These are phyloP conservation scores for Cuniculus paca DNA, from an alignment of 2,797 vertebrate genomes.

Conservation along the genomic window DNA sequence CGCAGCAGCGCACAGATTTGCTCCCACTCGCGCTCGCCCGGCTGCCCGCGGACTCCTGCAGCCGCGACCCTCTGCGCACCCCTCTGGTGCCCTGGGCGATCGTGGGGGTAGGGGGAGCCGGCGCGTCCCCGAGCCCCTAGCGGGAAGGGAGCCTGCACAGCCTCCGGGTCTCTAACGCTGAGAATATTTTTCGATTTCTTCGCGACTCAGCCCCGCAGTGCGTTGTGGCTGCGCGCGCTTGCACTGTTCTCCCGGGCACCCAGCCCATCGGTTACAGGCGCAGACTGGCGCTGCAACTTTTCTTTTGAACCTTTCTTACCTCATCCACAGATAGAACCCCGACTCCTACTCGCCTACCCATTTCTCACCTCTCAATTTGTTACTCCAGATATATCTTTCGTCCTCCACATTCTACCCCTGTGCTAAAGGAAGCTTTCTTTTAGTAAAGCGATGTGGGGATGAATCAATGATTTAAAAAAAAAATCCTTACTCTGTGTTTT, in stretches of 20 bases:
- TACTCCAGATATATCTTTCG: slow-evolving; percentile 23
- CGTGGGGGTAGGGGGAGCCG: neutral
- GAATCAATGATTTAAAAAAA: neutral
- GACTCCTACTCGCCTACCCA: slow-evolving; percentile 21
- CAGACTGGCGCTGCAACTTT: slow-evolving; percentile 75
- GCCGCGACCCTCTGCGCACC: neutral
- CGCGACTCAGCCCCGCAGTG: slow-evolving; percentile 76
- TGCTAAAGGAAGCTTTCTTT: slow-evolving; percentile 50
- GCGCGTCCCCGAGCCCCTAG: neutral
- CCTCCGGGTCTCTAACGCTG: neutral
- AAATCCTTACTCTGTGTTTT: slow-evolving; percentile 45
- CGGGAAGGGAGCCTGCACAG: neutral
- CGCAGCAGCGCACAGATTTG: slow-evolving; percentile 52
- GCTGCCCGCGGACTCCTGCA: slow-evolving; percentile 14
- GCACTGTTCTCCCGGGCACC: slow-evolving; percentile 69
- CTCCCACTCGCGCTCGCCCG: slow-evolving; percentile 65
- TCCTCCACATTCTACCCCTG: slow-evolving; percentile 36
- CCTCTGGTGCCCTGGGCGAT: neutral
- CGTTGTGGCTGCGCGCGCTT: slow-evolving; percentile 80
- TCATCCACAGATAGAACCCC: neutral
- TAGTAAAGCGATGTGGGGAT: slow-evolving; percentile 16
- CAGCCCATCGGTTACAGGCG: slow-evolving; percentile 18
- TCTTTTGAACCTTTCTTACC: neutral
- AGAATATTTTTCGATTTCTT: slow-evolving; percentile 55
- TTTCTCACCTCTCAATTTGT: slow-evolving; percentile 60